Percentiles rank a stretch among this genome's conserved stretches.
These are phyloP conservation scores for Nycticebus coucang DNA, from an alignment of 2,113 vertebrate genomes.

Conservation along the genomic window DNA sequence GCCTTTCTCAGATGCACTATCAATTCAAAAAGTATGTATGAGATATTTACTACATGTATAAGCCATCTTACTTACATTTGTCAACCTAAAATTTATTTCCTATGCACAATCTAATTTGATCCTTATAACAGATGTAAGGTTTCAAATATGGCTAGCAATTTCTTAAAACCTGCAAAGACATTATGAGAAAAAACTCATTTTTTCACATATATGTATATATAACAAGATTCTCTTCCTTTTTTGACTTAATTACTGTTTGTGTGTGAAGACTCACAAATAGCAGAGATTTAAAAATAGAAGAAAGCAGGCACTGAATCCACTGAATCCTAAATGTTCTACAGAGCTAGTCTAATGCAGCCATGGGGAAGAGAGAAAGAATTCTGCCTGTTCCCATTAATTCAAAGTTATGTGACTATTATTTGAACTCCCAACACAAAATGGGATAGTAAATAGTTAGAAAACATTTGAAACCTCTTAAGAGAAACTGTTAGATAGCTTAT, in stretches of 20 bases:
- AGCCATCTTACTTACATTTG: background rate
- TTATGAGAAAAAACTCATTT: background rate
- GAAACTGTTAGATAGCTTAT: background rate
- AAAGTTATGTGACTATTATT: background rate
- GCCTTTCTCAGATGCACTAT: background rate
- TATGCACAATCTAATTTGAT: background rate
- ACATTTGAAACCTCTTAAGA: background rate
- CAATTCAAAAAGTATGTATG: slow-evolving; percentile 1
- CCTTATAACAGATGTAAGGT: background rate
- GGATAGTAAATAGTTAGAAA: background rate
- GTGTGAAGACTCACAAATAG: background rate
- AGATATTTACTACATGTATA: background rate
- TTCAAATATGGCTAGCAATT: background rate
- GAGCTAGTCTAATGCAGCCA: background rate
- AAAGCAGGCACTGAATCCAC: background rate
- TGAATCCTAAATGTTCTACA: background rate
- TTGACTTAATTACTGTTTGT: background rate
- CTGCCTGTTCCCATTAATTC: background rate
- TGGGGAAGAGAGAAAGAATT: background rate
- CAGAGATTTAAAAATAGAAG: background rate
- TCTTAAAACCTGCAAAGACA: background rate
- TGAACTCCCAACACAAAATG: background rate
- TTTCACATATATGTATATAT: background rate
- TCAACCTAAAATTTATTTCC: background rate
- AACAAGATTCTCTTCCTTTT: background rate